Base-by-base conservation (phyloP, 2,113 vertebrate genomes). In the Scomber japonicus region DNA sequence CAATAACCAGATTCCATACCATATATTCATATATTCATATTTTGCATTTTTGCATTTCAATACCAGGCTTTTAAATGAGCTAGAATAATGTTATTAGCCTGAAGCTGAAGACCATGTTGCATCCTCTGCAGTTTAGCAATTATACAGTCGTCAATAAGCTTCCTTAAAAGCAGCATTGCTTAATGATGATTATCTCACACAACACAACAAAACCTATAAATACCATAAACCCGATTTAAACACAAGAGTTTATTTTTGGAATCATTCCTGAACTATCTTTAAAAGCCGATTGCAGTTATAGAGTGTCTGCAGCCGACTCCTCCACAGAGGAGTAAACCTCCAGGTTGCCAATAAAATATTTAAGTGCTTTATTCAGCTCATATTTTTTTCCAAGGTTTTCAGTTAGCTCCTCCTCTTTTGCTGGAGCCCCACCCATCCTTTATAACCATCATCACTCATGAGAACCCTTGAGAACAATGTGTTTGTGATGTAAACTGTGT, bases 321-420 rank as follows among this genome's bases (percentile, higher is more conserved):
- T 21, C 86, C 75, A 77, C 85, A 82, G 87, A 84, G 85, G 88
- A 89, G 85, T 90, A 89, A 87, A 91, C 87, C 88, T 92, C 87
- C 90, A 91, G 86, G 79, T 89, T 78, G 81, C 86, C 73, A 70
- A 91, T 93, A 86, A 93, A 93, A 93, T 91, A 91, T 92, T 91
- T 80, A 91, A 75, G 69, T 84, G 74, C 80, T 90, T 91, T 83
- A 79, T 91, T 88, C 88, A 67, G 83, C 89, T 90, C 82, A 87
- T 73, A 77, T 81, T 85, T 69, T 82, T 75, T 71, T 76, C 72
- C 66, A 54, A 50, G 62, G 61, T 72, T 78, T 78, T 73, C 30
- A 60, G 31, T 15, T 62, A 40, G 49, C 57, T 45, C 65, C 1
- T 19, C 63, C 56, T 11, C 66, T 35, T 6, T 5, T 10, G 21